A percentile compares a stretch with the other conserved stretches of the same genome.
Conservation (phyloP, 2,888 invertebrate species). For the Drepana falcataria region DNA sequence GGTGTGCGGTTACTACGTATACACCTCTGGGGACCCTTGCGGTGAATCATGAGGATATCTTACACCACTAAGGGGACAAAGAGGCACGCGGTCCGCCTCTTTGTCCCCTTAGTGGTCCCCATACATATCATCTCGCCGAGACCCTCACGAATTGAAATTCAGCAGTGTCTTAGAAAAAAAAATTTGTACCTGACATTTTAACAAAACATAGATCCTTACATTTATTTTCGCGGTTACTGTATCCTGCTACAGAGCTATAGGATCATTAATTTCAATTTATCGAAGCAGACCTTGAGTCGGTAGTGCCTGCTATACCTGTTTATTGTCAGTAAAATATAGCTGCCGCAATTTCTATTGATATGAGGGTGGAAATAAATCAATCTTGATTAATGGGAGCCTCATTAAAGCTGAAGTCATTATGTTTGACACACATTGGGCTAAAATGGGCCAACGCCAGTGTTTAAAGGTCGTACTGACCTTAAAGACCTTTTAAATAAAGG, state of each 20-base stretch:
- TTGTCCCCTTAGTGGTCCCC: too few relatives aligned
- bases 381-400: not conserved
- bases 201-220: too few relatives aligned
- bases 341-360: not conserved
- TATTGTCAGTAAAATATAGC: constrained; percentile 1
- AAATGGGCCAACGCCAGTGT: not conserved
- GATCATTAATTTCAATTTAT: not conserved
- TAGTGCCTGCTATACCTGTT: not conserved
- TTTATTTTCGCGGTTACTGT: too few relatives aligned
- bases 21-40: too few relatives aligned
- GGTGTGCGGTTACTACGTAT: too few relatives aligned
- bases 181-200: too few relatives aligned
- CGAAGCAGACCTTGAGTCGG: not conserved
- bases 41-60: too few relatives aligned
- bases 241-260: not conserved
- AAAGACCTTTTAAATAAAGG: not conserved
- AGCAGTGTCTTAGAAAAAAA: too few relatives aligned
- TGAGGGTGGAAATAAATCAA: not conserved
- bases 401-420: not conserved
- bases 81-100: too few relatives aligned
- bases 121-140: too few relatives aligned
- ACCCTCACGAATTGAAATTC: too few relatives aligned
- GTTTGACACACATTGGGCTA: not conserved
- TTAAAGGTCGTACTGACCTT: not conserved
- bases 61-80: too few relatives aligned